Conservation (phyloP, 2,113 vertebrate genomes). For the Dascyllus trimaculatus region DNA sequence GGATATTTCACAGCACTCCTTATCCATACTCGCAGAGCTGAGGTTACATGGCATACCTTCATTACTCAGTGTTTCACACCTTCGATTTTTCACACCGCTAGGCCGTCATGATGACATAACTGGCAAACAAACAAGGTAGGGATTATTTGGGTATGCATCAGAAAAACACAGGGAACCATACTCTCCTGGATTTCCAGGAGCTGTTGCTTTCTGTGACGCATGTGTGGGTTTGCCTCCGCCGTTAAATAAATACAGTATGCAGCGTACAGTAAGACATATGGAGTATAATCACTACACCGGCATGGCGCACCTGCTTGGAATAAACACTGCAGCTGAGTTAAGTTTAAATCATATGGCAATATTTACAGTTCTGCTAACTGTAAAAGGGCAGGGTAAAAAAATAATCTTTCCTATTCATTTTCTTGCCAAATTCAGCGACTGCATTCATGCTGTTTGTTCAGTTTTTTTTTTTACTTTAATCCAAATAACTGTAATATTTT, state of each 20-base stretch:
- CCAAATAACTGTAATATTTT: not conserved
- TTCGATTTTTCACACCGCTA: constrained; percentile 4
- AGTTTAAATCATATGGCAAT: constrained; percentile 32
- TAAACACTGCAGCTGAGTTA: constrained; percentile 50
- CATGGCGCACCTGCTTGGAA: constrained; percentile 66
- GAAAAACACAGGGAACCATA: constrained; percentile 13
- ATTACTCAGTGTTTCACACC: constrained; percentile 12
- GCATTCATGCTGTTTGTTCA: not conserved
- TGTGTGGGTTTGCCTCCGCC: constrained; percentile 34
- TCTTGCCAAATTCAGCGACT: not conserved
- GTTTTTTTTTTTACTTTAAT: not conserved
- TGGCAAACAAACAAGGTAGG: constrained; percentile 21
- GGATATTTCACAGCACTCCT: not conserved
- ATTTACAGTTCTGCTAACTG: constrained; percentile 13
- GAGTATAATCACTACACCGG: constrained; percentile 8
- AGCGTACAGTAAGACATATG: not conserved
- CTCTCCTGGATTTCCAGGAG: constrained; percentile 10
- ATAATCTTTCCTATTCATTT: not conserved
- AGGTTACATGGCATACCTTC: constrained; percentile 19
- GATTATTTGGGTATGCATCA: not conserved
- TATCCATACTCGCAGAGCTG: not conserved
- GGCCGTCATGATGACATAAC: constrained; percentile 14
- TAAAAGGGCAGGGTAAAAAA: constrained; percentile 17
- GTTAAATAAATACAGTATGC: constrained; percentile 25
- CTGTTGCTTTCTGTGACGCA: not conserved